These are phyloP conservation scores for Andrena haemorrhoa DNA, from an alignment of 2,888 invertebrate genomes.

Conservation along the genomic window DNA sequence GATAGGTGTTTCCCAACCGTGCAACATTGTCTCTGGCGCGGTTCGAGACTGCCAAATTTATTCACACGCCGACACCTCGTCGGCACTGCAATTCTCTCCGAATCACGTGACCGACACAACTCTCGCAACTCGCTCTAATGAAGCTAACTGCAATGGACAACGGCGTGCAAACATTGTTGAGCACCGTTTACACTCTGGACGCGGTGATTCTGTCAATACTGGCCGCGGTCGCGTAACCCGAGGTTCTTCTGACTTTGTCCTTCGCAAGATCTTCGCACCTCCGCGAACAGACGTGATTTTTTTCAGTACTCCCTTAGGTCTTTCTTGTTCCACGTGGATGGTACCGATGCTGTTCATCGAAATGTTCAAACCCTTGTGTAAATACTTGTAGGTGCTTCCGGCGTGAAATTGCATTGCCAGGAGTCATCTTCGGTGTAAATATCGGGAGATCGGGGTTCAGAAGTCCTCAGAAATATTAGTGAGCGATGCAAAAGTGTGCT, in stretches of 20 bases:
- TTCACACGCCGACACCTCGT: slow-evolving; percentile 1
- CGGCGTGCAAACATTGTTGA: slow-evolving; percentile 33
- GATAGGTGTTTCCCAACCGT: neutral
- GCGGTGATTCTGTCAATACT: neutral
- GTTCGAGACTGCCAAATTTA: neutral
- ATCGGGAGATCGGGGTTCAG: neutral
- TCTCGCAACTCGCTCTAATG: slow-evolving; percentile 13
- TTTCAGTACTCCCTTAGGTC: neutral
- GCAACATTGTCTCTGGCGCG: neutral
- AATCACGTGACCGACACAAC: neutral
- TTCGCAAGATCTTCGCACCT: slow-evolving; percentile 28
- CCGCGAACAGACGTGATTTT: neutral
- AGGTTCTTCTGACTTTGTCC: neutral
- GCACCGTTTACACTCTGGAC: slow-evolving; percentile 1
- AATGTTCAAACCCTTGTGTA: neutral
- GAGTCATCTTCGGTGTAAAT: neutral
- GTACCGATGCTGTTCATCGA: neutral
- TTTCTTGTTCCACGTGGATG: neutral
- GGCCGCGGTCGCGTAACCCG: slow-evolving; percentile 5
- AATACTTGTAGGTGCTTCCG: no score
- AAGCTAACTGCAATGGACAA: slow-evolving; percentile 40
- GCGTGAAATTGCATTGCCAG: neutral
- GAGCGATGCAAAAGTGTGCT: neutral
- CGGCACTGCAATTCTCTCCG: neutral
- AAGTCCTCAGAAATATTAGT: neutral